Evolutionary conservation across 2,888 invertebrate species (phyloP), one percentile per base, ranked within the genome.

Genomic region (Boloria selene): DNA sequence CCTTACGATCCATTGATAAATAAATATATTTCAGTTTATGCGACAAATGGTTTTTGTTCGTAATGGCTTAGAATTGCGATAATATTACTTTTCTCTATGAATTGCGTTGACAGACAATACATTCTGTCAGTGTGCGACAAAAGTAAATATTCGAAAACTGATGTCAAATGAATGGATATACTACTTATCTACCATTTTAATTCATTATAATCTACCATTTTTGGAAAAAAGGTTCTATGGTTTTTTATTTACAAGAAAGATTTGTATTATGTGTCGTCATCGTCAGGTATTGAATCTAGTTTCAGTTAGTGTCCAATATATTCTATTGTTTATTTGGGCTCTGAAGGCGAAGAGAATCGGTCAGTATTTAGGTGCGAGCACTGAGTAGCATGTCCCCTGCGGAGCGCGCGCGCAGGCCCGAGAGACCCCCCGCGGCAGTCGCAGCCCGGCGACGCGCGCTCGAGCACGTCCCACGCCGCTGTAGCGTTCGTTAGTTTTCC

Each of bases 401-500:
- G 5, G 22, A 72, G 79, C 79, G 78, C 78, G 66, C 72, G 79
- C 77, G 79, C 79, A 74, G 73, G 75, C 72, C 69, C 75, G 77
- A 69, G 78, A 75, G 81, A 79, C 81, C 82, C 79, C n/a, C 79
- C 83, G 80, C 75, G 71, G 71, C 78, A 85, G 86, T 87, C 76
- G 78, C 76, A 76, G 74, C 68, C 73, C 76, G 74, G 73, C 77
- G 68, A 70, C 67, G 72, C 52, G 68, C 69, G 66, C 47, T 44
- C 59, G 14, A 51, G 72, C 69, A 69, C 71, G 79, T 67, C 66
- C 63, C 68, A 72, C 45, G 72, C 70, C 73, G 77, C 74, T 80
- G 80, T 82, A 79, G 77, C 79, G 80, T 86, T 85, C 86, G 84
- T 86, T 86, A 78, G 86, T 88, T 90, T 88, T 88, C 88, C 79